These are phyloP conservation scores for Protodeltote pygarga DNA, from an alignment of 2,888 invertebrate genomes.

Conservation along the genomic window DNA sequence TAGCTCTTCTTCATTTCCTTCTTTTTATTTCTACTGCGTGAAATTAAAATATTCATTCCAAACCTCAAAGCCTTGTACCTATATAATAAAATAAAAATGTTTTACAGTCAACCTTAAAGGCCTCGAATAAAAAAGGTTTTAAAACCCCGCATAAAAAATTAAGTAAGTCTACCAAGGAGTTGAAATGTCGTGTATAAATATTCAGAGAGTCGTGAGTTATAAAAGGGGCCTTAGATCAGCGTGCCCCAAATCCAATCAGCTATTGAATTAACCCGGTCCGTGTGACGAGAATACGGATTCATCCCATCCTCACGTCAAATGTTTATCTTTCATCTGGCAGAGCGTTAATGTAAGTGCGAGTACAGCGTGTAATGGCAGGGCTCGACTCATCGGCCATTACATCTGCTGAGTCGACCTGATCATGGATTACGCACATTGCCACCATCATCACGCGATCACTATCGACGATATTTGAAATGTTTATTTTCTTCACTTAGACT, in stretches of 20 bases:
- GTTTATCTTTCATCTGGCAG: constrained; percentile 85
- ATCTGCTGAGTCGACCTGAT: constrained; percentile 68
- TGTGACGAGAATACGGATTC: constrained; percentile 86
- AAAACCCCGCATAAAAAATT: constrained; percentile 19
- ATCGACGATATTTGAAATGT: constrained; percentile 42
- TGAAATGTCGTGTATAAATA: constrained; percentile 28
- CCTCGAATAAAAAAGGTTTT: constrained; percentile 21
- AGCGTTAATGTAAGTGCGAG: constrained; percentile 79
- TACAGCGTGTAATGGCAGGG: constrained; percentile 72
- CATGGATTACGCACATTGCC: constrained; percentile 47
- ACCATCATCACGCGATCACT: constrained; percentile 43
- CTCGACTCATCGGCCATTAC: constrained; percentile 55
- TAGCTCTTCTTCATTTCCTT: no score
- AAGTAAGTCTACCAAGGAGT: constrained; percentile 17
- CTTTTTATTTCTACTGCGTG: no score
- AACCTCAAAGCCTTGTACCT: no score
- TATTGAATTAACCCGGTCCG: constrained; percentile 85
- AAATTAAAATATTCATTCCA: no score
- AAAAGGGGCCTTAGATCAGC: constrained; percentile 74
- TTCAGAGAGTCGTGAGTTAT: constrained; percentile 59
- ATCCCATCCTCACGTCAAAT: constrained; percentile 83
- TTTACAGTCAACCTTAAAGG: constrained; percentile 10
- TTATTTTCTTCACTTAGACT: constrained; percentile 25
- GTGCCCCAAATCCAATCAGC: constrained; percentile 86
- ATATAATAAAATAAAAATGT: background rate